Percentiles rank a stretch among this genome's conserved stretches.
phyloP scores from a whole-genome alignment of 2,113 vertebrate species.

The Typhlomys cinereus region DNA sequence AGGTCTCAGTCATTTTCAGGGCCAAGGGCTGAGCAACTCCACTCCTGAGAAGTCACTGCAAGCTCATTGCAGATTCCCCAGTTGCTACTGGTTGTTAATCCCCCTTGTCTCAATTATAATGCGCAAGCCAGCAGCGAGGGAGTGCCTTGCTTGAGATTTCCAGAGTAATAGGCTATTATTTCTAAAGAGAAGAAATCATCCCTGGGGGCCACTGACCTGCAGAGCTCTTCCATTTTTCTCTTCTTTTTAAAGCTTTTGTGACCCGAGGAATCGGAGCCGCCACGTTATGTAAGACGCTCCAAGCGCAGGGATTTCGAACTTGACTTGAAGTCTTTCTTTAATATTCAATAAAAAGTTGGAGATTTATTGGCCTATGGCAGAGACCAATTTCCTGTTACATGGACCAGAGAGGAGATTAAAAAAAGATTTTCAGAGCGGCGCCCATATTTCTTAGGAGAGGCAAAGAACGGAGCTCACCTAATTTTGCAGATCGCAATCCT shows the following conservation, averaged over 20 bases:
- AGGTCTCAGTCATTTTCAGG: not conserved
- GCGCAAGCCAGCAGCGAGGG: slow-evolving; percentile 7
- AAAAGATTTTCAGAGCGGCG: slow-evolving; percentile 56
- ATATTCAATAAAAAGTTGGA: slow-evolving; percentile 62
- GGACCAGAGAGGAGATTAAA: slow-evolving; percentile 64
- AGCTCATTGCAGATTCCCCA: not conserved
- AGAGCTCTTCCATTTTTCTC: slow-evolving; percentile 63
- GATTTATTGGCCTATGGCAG: slow-evolving; percentile 55
- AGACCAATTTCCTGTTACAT: slow-evolving; percentile 69
- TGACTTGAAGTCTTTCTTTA: slow-evolving; percentile 67
- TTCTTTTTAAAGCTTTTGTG: slow-evolving; percentile 61
- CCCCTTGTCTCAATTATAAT: slow-evolving; percentile 53
- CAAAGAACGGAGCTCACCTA: slow-evolving; percentile 58
- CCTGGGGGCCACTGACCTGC: slow-evolving; percentile 52
- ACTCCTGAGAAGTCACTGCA: not conserved
- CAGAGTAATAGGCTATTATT: slow-evolving; percentile 74
- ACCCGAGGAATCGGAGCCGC: slow-evolving; percentile 39
- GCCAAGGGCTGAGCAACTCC: too few species aligned
- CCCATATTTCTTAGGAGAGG: slow-evolving; percentile 67
- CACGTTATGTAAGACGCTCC: slow-evolving; percentile 49
- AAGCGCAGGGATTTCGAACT: slow-evolving; percentile 70
- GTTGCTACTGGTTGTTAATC: not conserved
- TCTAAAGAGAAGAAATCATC: slow-evolving; percentile 59
- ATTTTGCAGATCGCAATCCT: slow-evolving; percentile 47
- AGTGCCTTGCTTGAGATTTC: slow-evolving; percentile 54